A percentile compares a stretch with the other conserved stretches of the same genome.
These are phyloP conservation scores for Xenopus tropicalis DNA, from an alignment of 2,113 vertebrate species.

Conservation along the genomic window DNA sequence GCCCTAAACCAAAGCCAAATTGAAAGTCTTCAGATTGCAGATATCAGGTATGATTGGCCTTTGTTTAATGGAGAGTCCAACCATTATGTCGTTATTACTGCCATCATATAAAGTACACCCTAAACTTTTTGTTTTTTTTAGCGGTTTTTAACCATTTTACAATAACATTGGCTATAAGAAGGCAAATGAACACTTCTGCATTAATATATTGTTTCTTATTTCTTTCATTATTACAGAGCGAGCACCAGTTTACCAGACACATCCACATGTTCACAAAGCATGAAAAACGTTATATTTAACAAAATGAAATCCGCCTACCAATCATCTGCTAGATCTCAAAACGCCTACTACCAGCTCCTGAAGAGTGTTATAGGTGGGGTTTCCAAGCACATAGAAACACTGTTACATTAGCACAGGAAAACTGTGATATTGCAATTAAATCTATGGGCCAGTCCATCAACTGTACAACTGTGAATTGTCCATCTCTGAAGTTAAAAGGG, in stretches of 20 bases:
- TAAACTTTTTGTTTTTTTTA: too few relatives aligned
- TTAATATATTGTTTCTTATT: neutral
- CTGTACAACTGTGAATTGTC: too few relatives aligned
- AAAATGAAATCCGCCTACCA: constrained; percentile 25
- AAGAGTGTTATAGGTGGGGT: constrained; percentile 12
- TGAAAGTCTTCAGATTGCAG: neutral
- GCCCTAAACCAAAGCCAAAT: constrained; percentile 22
- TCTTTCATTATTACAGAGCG: constrained; percentile 13
- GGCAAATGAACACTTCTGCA: neutral
- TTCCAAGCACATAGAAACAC: neutral
- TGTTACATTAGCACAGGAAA: too few relatives aligned
- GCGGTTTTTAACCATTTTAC: too few relatives aligned
- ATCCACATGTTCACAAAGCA: constrained; percentile 21
- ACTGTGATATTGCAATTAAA: too few relatives aligned
- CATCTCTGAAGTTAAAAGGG: too few relatives aligned
- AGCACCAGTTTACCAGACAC: neutral
- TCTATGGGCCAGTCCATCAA: too few relatives aligned
- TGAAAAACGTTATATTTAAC: constrained; percentile 28
- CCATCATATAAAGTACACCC: too few relatives aligned
- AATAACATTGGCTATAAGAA: too few relatives aligned
- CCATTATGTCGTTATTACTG: too few relatives aligned
- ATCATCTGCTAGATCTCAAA: neutral
- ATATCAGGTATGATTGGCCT: neutral
- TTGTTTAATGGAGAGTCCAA: neutral
- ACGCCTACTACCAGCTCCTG: constrained; percentile 33